These are phyloP conservation scores for Oppia nitens DNA, from an alignment of 1,140 invertebrate species.

Conservation along the genomic window DNA sequence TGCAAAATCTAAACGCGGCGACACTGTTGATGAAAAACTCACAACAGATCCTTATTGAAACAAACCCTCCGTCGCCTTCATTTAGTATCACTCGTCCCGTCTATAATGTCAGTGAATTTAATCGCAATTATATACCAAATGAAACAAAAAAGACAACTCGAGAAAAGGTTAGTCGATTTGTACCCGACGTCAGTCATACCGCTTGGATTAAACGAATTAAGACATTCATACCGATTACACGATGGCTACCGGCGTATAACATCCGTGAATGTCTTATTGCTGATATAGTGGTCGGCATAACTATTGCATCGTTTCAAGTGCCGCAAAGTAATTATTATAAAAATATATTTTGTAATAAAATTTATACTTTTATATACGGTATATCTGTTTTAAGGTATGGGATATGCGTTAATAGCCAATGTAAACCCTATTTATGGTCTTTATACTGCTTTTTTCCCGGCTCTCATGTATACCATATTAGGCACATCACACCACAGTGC, in stretches of 20 bases:
- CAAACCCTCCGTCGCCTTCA: neutral
- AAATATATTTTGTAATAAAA: neutral
- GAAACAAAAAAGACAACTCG: neutral
- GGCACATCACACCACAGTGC: conserved; percentile 34
- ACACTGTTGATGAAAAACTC: neutral
- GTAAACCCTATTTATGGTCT: conserved; percentile 34
- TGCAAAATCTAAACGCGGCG: neutral
- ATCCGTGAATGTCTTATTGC: conserved; percentile 16
- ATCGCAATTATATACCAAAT: neutral
- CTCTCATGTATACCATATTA: conserved; percentile 35
- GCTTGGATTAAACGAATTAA: neutral
- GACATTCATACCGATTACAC: conserved; percentile 23
- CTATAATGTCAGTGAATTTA: neutral
- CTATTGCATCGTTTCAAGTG: conserved; percentile 78
- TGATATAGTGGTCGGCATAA: conserved; percentile 42
- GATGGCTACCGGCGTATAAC: conserved; percentile 27
- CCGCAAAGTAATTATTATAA: conserved; percentile 44
- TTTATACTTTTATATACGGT: neutral
- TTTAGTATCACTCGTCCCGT: neutral
- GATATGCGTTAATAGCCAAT: conserved; percentile 33
- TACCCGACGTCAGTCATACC: neutral
- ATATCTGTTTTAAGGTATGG: conserved; percentile 24
- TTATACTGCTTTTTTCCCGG: conserved; percentile 36
- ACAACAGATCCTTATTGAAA: neutral
- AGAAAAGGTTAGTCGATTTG: neutral